Evolutionary conservation across 2,888 invertebrate species (phyloP), one percentile per base, ranked within the genome.

Genomic region (Troides aeacus): DNA sequence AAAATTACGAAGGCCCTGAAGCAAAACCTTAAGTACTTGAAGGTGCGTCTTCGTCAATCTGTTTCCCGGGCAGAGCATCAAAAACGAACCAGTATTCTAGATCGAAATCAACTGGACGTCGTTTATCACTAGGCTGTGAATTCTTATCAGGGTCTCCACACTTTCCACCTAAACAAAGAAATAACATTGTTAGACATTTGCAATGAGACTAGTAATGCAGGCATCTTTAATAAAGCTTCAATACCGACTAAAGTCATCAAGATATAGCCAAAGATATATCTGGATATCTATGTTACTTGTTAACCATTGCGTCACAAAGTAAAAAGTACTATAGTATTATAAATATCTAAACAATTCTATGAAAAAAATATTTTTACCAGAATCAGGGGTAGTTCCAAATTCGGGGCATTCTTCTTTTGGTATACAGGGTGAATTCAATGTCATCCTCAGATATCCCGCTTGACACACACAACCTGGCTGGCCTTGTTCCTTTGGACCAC

Each of bases 381-480:
- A 24, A 63, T 18, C 30, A 15, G 30, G 42, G 18, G 10, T 53
- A 56, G 46, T 36, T 24, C 23, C 21, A 4, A 21, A 42, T 36
- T 70, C 58, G n/a, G 70, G 66, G 50, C 70, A 70, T 39, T 70
- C 24, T 15, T 21, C 60, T 30, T 46, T 42, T 21, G 70, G 66
- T 18, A 70, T 70, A 24, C 70, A 70, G 30, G 66, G 66, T 21
- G 70, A 70, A 60, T 64, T 70, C 12, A 36, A 39, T 8, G 63
- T 21, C 39, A 53, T 59, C 63, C 70, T 70, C 6, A 66, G 46
- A 36, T 58, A 69, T 10, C 69, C 69, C 56, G 39, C 10, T 62
- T 65, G 42, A 30, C 69, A 69, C 30, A 62, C 65, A 36, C 69
- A 69, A n/a, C 69, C 69, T 0, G 69, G 69, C 46, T 65, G 61